Percentiles rank a stretch among this genome's conserved stretches.
These are phyloP conservation scores for Knipowitschia caucasica DNA, from an alignment of 2,797 vertebrate genomes.

Conservation along the genomic window DNA sequence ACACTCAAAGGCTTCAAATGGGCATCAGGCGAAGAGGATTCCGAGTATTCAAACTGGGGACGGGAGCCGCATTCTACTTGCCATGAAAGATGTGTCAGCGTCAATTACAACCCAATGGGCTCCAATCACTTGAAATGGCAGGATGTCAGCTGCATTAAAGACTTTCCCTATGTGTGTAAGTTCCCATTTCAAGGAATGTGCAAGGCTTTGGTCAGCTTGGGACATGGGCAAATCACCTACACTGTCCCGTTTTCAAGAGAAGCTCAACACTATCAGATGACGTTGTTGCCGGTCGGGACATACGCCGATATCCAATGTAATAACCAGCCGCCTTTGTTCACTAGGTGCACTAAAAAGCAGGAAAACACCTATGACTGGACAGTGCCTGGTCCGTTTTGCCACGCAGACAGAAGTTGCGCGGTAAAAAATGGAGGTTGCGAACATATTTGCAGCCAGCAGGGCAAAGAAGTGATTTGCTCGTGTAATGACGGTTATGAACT, in stretches of 20 bases:
- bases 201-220: constrained; percentile 48
- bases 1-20: constrained; percentile 70
- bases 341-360: constrained; percentile 15
- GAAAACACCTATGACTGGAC: constrained; percentile 51
- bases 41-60: constrained; percentile 71
- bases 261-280: constrained; percentile 39
- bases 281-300: constrained; percentile 61
- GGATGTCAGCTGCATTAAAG: constrained; percentile 43
- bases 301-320: constrained; percentile 49
- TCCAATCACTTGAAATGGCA: constrained; percentile 57
- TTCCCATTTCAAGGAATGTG: constrained; percentile 76
- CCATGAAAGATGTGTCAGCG: constrained; percentile 59
- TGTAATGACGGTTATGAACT: constrained; percentile 65
- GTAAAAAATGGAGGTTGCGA: constrained; percentile 66
- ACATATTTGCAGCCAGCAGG: constrained; percentile 48
- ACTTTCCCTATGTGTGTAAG: constrained; percentile 59
- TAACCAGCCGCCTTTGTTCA: not conserved
- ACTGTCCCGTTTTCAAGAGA: constrained; percentile 50
- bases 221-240: constrained; percentile 59
- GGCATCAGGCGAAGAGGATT: constrained; percentile 46
- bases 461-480: constrained; percentile 36
- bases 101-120: constrained; percentile 22
- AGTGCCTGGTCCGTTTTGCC: constrained; percentile 57
- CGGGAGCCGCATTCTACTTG: constrained; percentile 65
- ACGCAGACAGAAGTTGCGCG: constrained; percentile 31